Evolutionary conservation across 1,140 invertebrate species (phyloP), one percentile per base, ranked within the genome.

Genomic region (Amphibalanus amphitrite): DNA sequence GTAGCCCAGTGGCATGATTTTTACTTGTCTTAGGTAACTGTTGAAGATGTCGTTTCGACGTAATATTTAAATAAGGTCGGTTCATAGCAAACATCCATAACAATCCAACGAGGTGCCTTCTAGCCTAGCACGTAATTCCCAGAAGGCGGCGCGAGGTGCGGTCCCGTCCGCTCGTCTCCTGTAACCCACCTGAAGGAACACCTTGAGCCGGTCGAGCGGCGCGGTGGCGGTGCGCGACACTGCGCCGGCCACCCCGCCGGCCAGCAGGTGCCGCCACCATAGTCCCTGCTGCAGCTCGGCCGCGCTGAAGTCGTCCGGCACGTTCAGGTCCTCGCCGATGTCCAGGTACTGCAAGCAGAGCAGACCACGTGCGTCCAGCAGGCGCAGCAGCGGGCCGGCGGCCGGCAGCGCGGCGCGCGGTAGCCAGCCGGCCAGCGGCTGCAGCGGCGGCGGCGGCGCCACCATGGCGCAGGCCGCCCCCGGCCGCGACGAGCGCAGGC

Each of bases 251-350:
- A 96, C 84, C 29, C 93, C 97, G 72, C 97, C 97, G 25, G 97
- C 92, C 70, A 97, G 82, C 75, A 99, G 85, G 84, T 99, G 96
- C 71, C 95, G 84, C 95, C 95, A 98, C 95, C 95, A 98, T 85
- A 95, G 93, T 38, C 95, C 95, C 20, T 91, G 89, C 77, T 91
- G 85, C 84, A 97, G 89, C 84, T 98, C 95, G 77, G 86, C 90
- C 78, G 88, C 88, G 67, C 93, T 96, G 82, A 97, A 98, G 81
- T 99, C 97, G 87, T 98, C 95, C 67, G 95, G 95, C 69, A 98
- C 91, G 76, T 92, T 90, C 81, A 91, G 89, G 82, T 97, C 93
- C 83, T 98, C 96, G 71, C 95, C 96, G 81, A 97, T 92, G 82
- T 98, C 95, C 83, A 98, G 86, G 81, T 95, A 96, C 95, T 98